Conservation (phyloP, 2,888 invertebrate genomes). For the Nesidiocoris tenuis region DNA sequence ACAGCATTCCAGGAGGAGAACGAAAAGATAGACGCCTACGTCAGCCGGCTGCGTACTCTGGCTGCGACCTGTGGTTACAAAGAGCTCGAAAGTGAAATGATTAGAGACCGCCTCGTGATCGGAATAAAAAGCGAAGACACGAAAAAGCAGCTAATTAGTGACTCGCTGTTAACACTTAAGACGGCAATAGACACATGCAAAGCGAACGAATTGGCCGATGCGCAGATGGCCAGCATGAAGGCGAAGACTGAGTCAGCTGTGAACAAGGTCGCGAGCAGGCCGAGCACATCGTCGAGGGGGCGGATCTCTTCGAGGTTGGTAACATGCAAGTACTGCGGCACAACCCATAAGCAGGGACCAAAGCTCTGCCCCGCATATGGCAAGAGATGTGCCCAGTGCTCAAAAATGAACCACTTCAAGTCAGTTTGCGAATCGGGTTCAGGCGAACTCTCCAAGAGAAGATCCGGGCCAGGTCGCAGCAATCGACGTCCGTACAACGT, state of each 20-base stretch:
- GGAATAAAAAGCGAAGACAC: neutral
- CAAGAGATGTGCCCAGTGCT: neutral
- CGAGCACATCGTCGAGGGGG: neutral
- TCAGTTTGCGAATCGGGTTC: neutral
- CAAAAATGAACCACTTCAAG: neutral
- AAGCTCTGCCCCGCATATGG: neutral
- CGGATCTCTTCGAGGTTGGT: neutral
- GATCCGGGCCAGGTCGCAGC: neutral
- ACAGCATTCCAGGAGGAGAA: neutral
- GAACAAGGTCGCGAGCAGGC: neutral
- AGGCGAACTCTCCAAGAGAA: neutral
- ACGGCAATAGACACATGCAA: neutral
- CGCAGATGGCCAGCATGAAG: neutral
- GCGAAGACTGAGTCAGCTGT: neutral
- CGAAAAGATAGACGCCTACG: neutral
- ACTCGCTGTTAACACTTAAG: neutral
- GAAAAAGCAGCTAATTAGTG: constrained; percentile 1
- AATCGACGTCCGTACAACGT: neutral
- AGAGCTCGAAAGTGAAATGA: neutral
- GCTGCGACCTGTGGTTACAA: neutral
- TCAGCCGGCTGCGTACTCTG: neutral
- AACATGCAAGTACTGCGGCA: constrained; percentile 4
- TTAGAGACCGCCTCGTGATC: neutral
- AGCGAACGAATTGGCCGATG: constrained; percentile 4
- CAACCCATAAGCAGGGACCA: neutral